These are phyloP conservation scores for Drosophila varians DNA, from an alignment of 1,140 invertebrate species.

Conservation along the genomic window DNA sequence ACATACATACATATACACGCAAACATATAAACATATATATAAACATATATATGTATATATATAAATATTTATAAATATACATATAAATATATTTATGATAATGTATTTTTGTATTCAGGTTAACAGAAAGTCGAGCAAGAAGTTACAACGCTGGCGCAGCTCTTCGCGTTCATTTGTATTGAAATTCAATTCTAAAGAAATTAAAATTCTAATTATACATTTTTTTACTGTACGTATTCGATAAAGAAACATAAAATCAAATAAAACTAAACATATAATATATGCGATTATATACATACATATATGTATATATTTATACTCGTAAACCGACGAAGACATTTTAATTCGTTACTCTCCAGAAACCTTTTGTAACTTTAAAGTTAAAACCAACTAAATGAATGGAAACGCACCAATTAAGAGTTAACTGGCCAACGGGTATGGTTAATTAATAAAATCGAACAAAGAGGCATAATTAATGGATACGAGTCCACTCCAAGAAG, in stretches of 20 bases:
- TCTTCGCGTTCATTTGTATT: slow-evolving; percentile 51
- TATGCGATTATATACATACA: slow-evolving; percentile 17
- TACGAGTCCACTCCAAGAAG: slow-evolving; percentile 27
- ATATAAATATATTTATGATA: slow-evolving; percentile 66
- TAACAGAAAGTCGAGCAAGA: slow-evolving; percentile 49
- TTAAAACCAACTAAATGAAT: slow-evolving; percentile 14
- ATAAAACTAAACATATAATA: slow-evolving; percentile 4
- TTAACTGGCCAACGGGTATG: slow-evolving; percentile 28
- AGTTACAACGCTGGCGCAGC: slow-evolving; percentile 29
- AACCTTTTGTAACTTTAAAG: slow-evolving; percentile 50
- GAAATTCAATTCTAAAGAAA: slow-evolving; percentile 54
- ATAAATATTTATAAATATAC: slow-evolving; percentile 23
- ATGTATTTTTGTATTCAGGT: slow-evolving; percentile 76
- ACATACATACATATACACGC: slow-evolving; percentile 53
- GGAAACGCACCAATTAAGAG: slow-evolving; percentile 58
- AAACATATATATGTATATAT: slow-evolving; percentile 31
- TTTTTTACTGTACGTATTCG: slow-evolving; percentile 58
- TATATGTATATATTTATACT: slow-evolving; percentile 6
- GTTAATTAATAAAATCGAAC: slow-evolving; percentile 11
- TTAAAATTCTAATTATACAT: slow-evolving; percentile 58
- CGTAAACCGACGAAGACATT: slow-evolving; percentile 31
- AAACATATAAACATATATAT: slow-evolving; percentile 36
- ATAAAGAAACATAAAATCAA: slow-evolving; percentile 31
- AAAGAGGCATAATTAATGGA: slow-evolving; percentile 22
- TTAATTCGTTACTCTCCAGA: slow-evolving; percentile 54